phyloP scores from a whole-genome alignment of 2,113 vertebrate genomes.

The Taurulus bubalis region DNA sequence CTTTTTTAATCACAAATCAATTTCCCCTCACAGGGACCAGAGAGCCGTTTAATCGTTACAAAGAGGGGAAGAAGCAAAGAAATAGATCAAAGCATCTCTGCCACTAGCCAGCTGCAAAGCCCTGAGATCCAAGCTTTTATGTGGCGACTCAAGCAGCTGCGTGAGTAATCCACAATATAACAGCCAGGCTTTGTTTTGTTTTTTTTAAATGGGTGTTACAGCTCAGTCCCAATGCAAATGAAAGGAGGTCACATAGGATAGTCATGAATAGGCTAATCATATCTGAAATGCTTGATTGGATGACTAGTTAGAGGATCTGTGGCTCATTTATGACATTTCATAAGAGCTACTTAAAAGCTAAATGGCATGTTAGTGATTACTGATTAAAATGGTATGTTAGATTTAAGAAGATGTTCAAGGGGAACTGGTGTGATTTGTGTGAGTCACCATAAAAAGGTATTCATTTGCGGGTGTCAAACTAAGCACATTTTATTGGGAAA shows the following conservation, averaged over 20 bases:
- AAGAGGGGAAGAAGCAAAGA: conserved; percentile 65
- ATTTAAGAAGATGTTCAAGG: background rate
- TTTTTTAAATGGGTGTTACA: conserved; percentile 19
- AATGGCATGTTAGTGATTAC: conserved; percentile 31
- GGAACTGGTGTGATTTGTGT: background rate
- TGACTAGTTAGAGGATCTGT: conserved; percentile 26
- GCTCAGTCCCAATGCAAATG: conserved; percentile 26
- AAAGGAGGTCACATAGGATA: conserved; percentile 1
- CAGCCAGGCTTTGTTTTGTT: conserved; percentile 34
- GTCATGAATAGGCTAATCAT: conserved; percentile 40
- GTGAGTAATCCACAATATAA: conserved; percentile 45
- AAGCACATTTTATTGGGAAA: conserved; percentile 6
- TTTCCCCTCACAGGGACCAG: conserved; percentile 64
- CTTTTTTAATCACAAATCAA: conserved; percentile 70
- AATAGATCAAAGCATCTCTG: conserved; percentile 75
- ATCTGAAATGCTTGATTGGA: conserved; percentile 38
- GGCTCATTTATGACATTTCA: conserved; percentile 24
- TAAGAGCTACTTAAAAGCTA: conserved; percentile 31
- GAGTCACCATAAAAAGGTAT: background rate
- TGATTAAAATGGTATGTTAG: conserved; percentile 30
- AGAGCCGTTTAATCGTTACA: conserved; percentile 70
- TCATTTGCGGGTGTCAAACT: background rate
- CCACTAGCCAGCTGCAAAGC: conserved; percentile 76
- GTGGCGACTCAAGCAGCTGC: conserved; percentile 51
- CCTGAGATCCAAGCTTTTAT: conserved; percentile 64